These are phyloP conservation scores for Agrypnia vestita DNA, from an alignment of 1,140 invertebrate species.

Conservation along the genomic window DNA sequence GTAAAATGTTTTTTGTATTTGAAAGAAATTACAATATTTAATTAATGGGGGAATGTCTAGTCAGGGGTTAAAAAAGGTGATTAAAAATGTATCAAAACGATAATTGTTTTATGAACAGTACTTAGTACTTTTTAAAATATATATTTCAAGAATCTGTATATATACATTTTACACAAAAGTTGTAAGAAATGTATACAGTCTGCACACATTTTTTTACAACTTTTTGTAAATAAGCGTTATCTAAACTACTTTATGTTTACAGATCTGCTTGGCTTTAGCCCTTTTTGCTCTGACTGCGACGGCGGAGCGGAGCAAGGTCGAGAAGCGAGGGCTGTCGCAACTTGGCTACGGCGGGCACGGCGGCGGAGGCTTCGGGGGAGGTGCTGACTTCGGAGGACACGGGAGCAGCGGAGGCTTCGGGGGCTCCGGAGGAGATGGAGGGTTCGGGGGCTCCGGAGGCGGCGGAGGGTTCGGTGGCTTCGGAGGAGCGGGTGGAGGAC, in stretches of 20 bases:
- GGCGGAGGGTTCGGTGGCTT: conserved; percentile 14
- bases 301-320: conserved; percentile 54
- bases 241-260: conserved; percentile 29
- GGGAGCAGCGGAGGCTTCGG: conserved; percentile 28
- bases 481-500: conserved; percentile 21
- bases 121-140: no score
- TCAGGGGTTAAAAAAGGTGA: no score
- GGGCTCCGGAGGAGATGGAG: conserved; percentile 22
- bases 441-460: conserved; percentile 4
- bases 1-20: background rate
- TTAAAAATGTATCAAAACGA: no score
- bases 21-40: background rate
- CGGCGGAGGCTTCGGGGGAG: conserved; percentile 31
- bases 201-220: no score
- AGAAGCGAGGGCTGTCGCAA: conserved; percentile 58
- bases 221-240: no score
- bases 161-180: no score
- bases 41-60: no score
- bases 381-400: conserved; percentile 35
- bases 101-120: no score
- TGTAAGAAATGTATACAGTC: no score
- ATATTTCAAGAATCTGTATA: no score
- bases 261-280: conserved; percentile 51
- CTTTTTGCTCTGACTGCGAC: conserved; percentile 52
- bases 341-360: conserved; percentile 46